These are phyloP conservation scores for Enteromius viviparus DNA, from an alignment of 2,797 vertebrate species.

Conservation along the genomic window DNA sequence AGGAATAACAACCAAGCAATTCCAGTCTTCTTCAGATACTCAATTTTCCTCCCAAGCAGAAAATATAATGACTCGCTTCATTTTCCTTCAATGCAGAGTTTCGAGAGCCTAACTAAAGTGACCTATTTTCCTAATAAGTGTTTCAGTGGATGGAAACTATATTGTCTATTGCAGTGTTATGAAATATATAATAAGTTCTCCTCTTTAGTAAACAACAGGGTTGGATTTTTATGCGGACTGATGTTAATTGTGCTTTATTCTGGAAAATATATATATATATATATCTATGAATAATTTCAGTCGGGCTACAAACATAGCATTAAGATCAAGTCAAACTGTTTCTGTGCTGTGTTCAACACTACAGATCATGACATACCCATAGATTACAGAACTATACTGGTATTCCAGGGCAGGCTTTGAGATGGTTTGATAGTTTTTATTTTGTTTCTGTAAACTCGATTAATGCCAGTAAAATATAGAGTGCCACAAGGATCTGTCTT, in stretches of 20 bases:
- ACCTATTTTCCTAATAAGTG: conserved; percentile 39
- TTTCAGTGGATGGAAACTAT: neutral
- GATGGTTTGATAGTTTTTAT: too few relatives aligned
- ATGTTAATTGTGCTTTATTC: neutral
- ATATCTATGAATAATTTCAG: too few relatives aligned
- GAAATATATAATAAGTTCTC: neutral
- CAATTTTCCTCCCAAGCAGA: conserved; percentile 51
- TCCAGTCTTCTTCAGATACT: conserved; percentile 35
- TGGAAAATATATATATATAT: too few relatives aligned
- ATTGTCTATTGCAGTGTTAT: neutral
- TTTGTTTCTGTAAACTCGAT: too few relatives aligned
- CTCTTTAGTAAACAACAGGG: neutral
- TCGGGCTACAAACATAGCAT: fast-evolving
- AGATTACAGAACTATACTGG: too few relatives aligned
- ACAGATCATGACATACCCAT: too few relatives aligned
- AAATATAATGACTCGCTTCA: conserved; percentile 47
- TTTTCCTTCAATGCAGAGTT: conserved; percentile 35
- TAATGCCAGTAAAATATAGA: too few relatives aligned
- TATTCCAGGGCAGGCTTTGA: too few relatives aligned
- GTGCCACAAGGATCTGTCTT: too few relatives aligned
- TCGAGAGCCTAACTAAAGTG: conserved; percentile 29
- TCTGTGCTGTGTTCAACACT: too few relatives aligned
- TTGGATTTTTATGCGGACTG: neutral
- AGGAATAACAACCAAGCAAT: conserved; percentile 33
- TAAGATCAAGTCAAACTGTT: too few relatives aligned